Conservation (phyloP, 2,888 invertebrate species). For the Escarpia spicata region DNA sequence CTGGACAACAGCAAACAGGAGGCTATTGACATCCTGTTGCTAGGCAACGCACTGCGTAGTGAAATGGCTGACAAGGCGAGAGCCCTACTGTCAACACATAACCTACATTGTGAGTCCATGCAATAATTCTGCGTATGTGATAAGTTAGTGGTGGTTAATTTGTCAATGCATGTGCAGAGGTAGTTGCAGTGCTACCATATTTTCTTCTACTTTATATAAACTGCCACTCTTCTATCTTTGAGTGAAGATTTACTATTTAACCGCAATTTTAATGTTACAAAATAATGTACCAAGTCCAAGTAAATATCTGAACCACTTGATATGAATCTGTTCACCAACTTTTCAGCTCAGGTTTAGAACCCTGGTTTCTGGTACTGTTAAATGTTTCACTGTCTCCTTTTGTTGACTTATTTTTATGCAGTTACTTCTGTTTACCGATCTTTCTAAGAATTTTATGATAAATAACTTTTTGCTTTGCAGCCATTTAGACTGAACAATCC, state of each 20-base stretch:
- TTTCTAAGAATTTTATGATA: no score
- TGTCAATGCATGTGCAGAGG: neutral
- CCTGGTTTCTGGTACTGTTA: neutral
- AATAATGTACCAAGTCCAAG: no score
- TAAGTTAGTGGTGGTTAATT: neutral
- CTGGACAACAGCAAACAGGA: constrained; percentile 91
- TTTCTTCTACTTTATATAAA: no score
- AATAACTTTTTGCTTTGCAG: no score
- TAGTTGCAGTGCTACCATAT: no score
- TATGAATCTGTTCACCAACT: no score
- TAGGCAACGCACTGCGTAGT: constrained; percentile 90
- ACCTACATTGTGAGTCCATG: constrained; percentile 53
- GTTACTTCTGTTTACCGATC: neutral
- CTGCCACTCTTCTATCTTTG: no score
- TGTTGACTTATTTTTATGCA: neutral
- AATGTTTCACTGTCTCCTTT: neutral
- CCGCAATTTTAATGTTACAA: no score
- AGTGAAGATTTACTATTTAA: no score
- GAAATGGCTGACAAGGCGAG: constrained; percentile 92
- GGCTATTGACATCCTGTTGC: constrained; percentile 92
- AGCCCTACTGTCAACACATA: constrained; percentile 56
- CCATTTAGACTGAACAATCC: no score
- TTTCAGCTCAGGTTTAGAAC: neutral
- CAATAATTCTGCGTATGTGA: neutral
- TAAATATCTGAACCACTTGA: no score